Evolutionary conservation across 2,797 vertebrate species (phyloP).

Genomic region (Rhynchotus rufescens): DNA sequence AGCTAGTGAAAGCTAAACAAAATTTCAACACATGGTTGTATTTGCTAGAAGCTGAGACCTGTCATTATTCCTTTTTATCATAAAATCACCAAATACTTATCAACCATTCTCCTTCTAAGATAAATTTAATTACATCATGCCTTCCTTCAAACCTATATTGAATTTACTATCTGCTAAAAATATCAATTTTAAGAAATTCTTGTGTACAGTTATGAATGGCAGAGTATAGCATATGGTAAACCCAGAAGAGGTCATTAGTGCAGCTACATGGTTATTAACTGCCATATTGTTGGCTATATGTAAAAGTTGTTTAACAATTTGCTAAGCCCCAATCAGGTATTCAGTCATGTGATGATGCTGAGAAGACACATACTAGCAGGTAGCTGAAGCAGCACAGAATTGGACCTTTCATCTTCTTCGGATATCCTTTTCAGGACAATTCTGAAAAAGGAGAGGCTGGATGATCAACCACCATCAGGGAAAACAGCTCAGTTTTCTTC

Average conservation of each 20-base stretch:
- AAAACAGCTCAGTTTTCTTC: not conserved
- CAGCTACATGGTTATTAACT: not conserved
- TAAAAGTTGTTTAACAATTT: not conserved
- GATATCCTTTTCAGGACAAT: not conserved
- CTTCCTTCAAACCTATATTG: not conserved
- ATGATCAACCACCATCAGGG: not conserved
- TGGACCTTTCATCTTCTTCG: not conserved
- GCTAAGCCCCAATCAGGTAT: not conserved
- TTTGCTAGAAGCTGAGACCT: not conserved
- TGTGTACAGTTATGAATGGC: conserved; percentile 40
- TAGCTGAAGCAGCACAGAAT: not conserved
- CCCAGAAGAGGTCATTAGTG: conserved; percentile 18
- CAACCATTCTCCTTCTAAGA: not conserved
- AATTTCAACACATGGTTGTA: not conserved
- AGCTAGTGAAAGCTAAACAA: not conserved
- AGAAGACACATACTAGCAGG: not conserved
- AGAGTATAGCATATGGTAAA: not conserved
- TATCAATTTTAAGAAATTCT: conserved; percentile 33
- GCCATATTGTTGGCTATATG: not conserved
- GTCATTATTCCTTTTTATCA: not conserved
- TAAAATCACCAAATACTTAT: not conserved
- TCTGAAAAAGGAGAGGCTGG: not conserved
- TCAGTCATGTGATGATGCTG: not conserved
- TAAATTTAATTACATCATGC: conserved; percentile 1
- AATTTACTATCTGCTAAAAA: conserved; percentile 15